Conservation (phyloP, 2,888 invertebrate genomes). For the Pseudococcus jackbeardsleyi region DNA sequence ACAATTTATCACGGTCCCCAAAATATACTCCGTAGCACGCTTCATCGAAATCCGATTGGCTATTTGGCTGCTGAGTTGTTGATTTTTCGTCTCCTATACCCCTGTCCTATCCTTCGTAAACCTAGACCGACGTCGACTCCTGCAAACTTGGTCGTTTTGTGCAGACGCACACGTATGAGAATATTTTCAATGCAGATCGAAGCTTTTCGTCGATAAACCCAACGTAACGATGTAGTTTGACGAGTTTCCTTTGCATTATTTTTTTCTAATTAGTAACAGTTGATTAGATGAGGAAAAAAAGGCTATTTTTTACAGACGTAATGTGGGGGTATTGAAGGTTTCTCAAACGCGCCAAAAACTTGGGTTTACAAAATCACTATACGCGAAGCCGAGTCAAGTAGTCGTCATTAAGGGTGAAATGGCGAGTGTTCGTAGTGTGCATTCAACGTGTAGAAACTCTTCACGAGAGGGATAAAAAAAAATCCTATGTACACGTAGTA, state of each 20-base stretch:
- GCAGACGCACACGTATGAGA: background rate
- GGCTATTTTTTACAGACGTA: background rate
- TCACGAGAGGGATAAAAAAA: conserved; percentile 10
- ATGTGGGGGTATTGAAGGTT: background rate
- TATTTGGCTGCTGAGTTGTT: conserved; percentile 33
- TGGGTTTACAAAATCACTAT: background rate
- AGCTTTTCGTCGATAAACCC: background rate
- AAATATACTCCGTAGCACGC: background rate
- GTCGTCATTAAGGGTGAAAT: conserved; percentile 13
- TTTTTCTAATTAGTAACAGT: conserved; percentile 20
- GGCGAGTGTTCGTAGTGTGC: background rate
- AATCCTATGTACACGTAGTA: background rate
- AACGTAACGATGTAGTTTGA: background rate
- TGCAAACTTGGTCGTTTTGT: background rate
- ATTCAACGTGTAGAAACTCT: conserved; percentile 22
- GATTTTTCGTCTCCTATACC: background rate
- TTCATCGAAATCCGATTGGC: conserved; percentile 6
- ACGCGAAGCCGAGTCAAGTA: background rate
- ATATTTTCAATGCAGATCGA: background rate
- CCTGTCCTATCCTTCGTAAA: background rate
- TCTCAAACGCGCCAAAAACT: background rate
- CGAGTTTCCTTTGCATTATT: background rate
- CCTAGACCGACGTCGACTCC: background rate
- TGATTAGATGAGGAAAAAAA: conserved; percentile 1
- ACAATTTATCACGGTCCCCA: conserved; percentile 53